Base-by-base conservation (phyloP, 2,888 invertebrate species). In the Odontomyia ornata region DNA sequence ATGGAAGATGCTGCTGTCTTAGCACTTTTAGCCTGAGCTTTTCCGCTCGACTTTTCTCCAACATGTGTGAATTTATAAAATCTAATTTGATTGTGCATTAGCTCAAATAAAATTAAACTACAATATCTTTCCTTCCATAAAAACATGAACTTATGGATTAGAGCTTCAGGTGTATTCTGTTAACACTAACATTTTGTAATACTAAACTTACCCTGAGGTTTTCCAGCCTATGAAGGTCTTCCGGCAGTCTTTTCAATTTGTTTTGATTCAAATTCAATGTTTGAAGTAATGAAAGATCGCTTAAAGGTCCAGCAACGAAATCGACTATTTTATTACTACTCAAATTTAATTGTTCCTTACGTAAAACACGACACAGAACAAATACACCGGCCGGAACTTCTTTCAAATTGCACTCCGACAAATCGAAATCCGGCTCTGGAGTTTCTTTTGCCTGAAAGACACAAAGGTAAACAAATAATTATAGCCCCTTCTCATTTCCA, bases 401-500 rank as follows among this genome's bases (percentile, higher is more conserved):
- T 81, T 90, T 90, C 77, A 95, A 86, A 83, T 91, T 91, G 86
- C 95, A 95, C 80, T 92, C 92, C 4, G 94, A 93, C 79, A 95
- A 85, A 86, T 95, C 95, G 86, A 94, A 95, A 78, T 91, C 89
- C 76, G 93, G 91, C 84, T 95, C 95, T 36, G 95, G 95, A 80
- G 91, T 93, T 87, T 95, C 95, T 81, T 88, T 88, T 18, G 89
- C 89, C 78, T 83, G 27, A 23, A 77, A 77, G 30, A 25, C 1
- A 5, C 30, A 36, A 30, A 36, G 5, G 36, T 18, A 36, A n/a
- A 13, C 7, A 7, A 25, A 13, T n/a, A n/a, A 9, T 65, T 30
- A 15, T 1, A 65, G 65, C 18, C 36, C 18, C 21, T 15, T 18
- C 30, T 65, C n/a, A 62, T n/a, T 60, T 60, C 15, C 23, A 62